Evolutionary conservation across 2,797 vertebrate genomes (phyloP).

Genomic region (Hippopotamyrus pictus): DNA sequence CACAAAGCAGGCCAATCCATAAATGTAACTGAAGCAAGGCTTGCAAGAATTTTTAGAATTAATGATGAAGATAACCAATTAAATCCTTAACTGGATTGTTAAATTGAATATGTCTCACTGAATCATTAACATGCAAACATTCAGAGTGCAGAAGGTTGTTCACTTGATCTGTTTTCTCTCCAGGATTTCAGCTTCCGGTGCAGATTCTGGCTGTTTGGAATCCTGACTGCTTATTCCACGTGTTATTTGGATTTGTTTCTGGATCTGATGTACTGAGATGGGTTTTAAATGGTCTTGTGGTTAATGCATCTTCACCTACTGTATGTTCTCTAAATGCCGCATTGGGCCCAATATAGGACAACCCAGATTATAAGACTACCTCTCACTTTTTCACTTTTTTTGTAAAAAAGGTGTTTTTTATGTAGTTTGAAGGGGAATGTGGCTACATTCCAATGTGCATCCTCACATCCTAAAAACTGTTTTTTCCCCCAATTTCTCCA

Average conservation of each 20-base stretch:
- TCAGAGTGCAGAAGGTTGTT: not conserved
- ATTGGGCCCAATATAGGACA: not conserved
- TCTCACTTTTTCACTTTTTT: not conserved
- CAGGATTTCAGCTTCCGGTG: not conserved
- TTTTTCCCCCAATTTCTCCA: not conserved
- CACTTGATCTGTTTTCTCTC: not conserved
- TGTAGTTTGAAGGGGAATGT: not conserved
- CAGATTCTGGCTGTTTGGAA: not conserved
- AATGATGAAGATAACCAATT: constrained; percentile 1
- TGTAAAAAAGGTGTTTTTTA: not conserved
- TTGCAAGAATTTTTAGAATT: constrained; percentile 1
- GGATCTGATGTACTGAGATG: not conserved
- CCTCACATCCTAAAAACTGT: not conserved
- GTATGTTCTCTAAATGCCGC: not conserved
- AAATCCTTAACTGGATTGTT: constrained; percentile 1
- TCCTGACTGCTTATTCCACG: not conserved
- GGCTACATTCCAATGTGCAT: not conserved
- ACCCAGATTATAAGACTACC: not conserved
- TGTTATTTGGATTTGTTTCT: not conserved
- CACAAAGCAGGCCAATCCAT: constrained; percentile 6
- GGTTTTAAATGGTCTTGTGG: not conserved
- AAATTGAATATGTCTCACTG: not conserved
- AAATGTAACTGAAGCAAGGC: not conserved
- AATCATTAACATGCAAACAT: not conserved
- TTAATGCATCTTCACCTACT: not conserved